These are phyloP conservation scores for Acronicta psi DNA, from an alignment of 2,888 invertebrate genomes.

Conservation along the genomic window DNA sequence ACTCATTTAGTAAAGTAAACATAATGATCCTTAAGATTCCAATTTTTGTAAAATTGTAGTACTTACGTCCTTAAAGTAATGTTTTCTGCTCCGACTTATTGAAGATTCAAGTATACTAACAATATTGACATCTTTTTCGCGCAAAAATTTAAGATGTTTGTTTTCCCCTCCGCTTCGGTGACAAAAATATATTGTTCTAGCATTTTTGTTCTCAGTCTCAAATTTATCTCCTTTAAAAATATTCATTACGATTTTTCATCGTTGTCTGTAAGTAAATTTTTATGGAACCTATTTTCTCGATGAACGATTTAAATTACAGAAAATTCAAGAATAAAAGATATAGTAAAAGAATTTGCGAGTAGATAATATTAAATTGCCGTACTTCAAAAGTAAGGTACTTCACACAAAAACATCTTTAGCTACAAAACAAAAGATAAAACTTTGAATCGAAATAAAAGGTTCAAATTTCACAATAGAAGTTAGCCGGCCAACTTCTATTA, in stretches of 20 bases:
- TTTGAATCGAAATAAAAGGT: constrained; percentile 33
- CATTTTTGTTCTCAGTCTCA: constrained; percentile 18
- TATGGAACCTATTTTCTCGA: neutral
- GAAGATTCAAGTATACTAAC: too few relatives aligned
- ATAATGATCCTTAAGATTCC: too few relatives aligned
- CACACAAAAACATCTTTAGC: constrained; percentile 13
- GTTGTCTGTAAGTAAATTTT: constrained; percentile 14
- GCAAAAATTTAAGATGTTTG: constrained; percentile 31
- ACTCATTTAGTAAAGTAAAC: too few relatives aligned
- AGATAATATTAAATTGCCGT: constrained; percentile 1
- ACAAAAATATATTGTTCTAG: constrained; percentile 34
- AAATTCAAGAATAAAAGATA: neutral
- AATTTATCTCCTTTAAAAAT: constrained; percentile 36
- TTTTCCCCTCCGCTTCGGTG: constrained; percentile 24
- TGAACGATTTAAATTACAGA: neutral
- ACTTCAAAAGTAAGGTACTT: neutral
- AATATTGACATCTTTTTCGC: neutral
- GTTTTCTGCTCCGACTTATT: too few relatives aligned
- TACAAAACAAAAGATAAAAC: constrained; percentile 22
- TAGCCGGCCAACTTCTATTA: constrained; percentile 20
- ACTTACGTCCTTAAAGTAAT: too few relatives aligned
- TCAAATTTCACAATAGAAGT: constrained; percentile 39
- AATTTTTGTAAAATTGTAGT: too few relatives aligned
- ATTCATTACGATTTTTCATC: constrained; percentile 32
- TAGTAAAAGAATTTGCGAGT: constrained; percentile 1